Evolutionary conservation across 1,140 invertebrate species (phyloP).

Genomic region (Aphaenogaster rudis): DNA sequence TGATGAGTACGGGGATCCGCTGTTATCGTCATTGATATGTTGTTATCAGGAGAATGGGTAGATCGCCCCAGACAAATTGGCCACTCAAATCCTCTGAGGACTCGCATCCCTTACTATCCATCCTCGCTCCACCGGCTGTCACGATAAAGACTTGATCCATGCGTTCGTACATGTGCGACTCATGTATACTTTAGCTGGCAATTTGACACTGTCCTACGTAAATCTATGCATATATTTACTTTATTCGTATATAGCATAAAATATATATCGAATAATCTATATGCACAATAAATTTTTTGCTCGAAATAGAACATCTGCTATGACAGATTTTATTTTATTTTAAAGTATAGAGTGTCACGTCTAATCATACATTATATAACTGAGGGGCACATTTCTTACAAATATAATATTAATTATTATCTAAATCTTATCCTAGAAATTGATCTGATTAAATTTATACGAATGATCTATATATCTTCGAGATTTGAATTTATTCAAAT

Average conservation of each 20-base stretch:
- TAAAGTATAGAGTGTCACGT: not conserved
- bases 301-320: not conserved
- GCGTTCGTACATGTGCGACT: conserved; percentile 60
- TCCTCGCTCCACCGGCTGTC: conserved; percentile 28
- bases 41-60: conserved; percentile 59
- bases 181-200: conserved; percentile 39
- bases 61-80: conserved; percentile 68
- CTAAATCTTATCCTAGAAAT: not conserved
- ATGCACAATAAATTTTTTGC: not conserved
- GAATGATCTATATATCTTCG: not conserved
- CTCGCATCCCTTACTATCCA: conserved; percentile 66
- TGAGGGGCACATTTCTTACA: not conserved
- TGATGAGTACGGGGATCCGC: conserved; percentile 44
- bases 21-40: conserved; percentile 37
- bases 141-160: conserved; percentile 64
- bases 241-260: not conserved
- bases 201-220: conserved; percentile 40
- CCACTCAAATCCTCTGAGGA: conserved; percentile 53
- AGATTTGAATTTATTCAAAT: conserved; percentile 43
- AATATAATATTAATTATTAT: not conserved
- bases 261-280: not conserved
- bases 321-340: not conserved
- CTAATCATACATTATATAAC: not conserved
- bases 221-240: conserved; percentile 8
- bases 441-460: not conserved